A percentile compares a stretch with the other conserved stretches of the same genome.
Evolutionary conservation across 2,888 invertebrate genomes (phyloP).

Genomic region (Sarcophaga rosellei): DNA sequence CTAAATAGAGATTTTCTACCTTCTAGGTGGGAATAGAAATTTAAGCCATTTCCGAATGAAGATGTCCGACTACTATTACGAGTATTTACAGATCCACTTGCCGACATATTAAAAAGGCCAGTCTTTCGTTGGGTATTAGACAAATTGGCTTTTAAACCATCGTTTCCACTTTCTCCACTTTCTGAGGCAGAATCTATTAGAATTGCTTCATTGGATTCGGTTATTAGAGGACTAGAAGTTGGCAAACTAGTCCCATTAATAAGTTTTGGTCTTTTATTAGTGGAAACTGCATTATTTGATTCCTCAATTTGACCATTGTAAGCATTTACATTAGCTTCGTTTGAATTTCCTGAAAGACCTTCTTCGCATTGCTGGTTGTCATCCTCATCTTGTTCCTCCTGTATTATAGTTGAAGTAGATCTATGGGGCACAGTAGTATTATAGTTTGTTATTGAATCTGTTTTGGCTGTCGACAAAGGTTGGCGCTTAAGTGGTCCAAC

Average conservation of each 20-base stretch:
- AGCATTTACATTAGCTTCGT: conserved; percentile 66
- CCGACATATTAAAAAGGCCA: conserved; percentile 71
- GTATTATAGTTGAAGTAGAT: conserved; percentile 71
- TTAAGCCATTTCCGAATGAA: conserved; percentile 74
- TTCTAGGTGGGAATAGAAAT: conserved; percentile 79
- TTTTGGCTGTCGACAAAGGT: conserved; percentile 70
- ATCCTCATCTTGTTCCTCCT: conserved; percentile 61
- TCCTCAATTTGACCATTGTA: conserved; percentile 63
- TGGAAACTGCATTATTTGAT: conserved; percentile 27
- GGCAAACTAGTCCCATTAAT: conserved; percentile 63
- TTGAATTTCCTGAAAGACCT: conserved; percentile 58
- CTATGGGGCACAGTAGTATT: conserved; percentile 57
- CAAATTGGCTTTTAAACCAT: conserved; percentile 51
- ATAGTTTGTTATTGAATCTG: conserved; percentile 44
- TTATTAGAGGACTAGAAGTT: background rate
- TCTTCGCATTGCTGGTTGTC: conserved; percentile 36
- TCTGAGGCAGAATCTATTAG: conserved; percentile 73
- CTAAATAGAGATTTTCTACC: conserved; percentile 80
- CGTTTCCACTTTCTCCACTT: conserved; percentile 72
- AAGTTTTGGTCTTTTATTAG: conserved; percentile 68
- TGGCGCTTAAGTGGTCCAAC: conserved; percentile 74
- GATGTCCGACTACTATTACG: conserved; percentile 72
- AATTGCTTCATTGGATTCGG: conserved; percentile 62
- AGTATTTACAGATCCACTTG: conserved; percentile 61
- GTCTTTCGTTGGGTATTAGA: conserved; percentile 59